Base-by-base conservation (phyloP, 1,140 invertebrate species). In the Mycetomoellerius zeteki region DNA sequence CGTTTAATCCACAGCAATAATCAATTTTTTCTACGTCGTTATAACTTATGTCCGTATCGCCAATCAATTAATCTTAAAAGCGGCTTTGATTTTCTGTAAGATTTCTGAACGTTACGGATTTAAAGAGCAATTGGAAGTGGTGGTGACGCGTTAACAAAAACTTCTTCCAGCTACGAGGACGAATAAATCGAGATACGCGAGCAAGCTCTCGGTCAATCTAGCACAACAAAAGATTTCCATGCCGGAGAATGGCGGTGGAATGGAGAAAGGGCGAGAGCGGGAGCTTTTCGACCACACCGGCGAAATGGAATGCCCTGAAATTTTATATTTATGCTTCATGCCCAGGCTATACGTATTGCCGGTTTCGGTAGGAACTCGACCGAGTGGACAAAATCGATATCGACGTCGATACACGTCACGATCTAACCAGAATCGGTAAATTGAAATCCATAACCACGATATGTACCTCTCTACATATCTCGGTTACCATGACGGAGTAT, bases 301-400 rank as follows among this genome's bases (percentile, higher is more conserved):
- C 24, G 24, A 71, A 82, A 82, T 82, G 54, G 67, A 73, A 82
- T 73, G 80, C 37, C 37, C 69, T 62, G 67, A 82, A 82, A 84
- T 84, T 84, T 84, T 84, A 84, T 84, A 84, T 84, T 84, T 84
- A 84, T 84, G 69, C 71, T 24, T 33, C 65, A 43, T 72, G 24
- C 37, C 37, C 24, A 54, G 30, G 37, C 71, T 82, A 81, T 69
- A 24, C 50, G 12, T 69, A 60, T 60, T 60, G 37, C 67, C 56
- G 69, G 67, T 82, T 82, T 82, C 54, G 67, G 30, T 30, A 71
- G 67, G 69, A 73, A 84, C 54, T 24, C 67, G 80, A 84, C 54
- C 37, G 69, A 84, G 43, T 75, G 69, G 69, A 84, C 80, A 62
- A 60, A 73, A 84, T 84, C 80, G 78, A 81, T 81, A 71, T 71